Conservation (phyloP, 2,797 vertebrate species). For the Thamnophis elegans region DNA sequence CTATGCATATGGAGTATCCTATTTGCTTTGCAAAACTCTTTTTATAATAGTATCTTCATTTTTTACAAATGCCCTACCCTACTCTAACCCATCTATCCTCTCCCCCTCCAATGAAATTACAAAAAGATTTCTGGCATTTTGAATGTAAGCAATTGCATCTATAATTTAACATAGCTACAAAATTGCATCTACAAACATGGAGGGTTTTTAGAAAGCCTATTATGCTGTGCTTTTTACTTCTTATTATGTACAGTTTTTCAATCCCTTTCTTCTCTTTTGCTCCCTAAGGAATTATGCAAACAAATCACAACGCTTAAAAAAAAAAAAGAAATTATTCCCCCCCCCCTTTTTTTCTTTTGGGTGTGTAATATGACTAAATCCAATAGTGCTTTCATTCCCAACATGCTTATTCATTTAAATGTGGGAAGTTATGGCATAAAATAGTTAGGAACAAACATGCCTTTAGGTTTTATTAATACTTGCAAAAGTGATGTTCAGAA, state of each 20-base stretch:
- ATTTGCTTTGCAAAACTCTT: constrained; percentile 21
- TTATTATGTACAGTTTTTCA: constrained; percentile 25
- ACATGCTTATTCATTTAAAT: constrained; percentile 52
- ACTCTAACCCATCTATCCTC: constrained; percentile 2
- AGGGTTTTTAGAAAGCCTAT: constrained; percentile 33
- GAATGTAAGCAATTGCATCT: constrained; percentile 36
- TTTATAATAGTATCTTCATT: constrained; percentile 22
- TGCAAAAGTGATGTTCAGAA: constrained; percentile 59
- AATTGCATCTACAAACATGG: constrained; percentile 36
- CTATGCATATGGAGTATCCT: not conserved
- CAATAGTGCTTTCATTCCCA: constrained; percentile 54
- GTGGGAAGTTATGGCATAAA: constrained; percentile 59
- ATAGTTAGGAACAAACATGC: constrained; percentile 52
- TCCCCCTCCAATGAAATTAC: constrained; percentile 5
- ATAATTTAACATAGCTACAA: constrained; percentile 36
- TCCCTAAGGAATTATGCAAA: constrained; percentile 44
- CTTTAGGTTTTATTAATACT: constrained; percentile 59
- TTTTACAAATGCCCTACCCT: constrained; percentile 22
- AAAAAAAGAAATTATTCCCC: constrained; percentile 24
- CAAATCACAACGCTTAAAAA: constrained; percentile 31
- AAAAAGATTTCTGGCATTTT: constrained; percentile 30
- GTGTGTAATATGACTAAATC: constrained; percentile 58
- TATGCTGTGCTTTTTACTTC: constrained; percentile 33
- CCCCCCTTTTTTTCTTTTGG: constrained; percentile 30
- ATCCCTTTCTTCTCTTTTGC: constrained; percentile 9